phyloP scores from a whole-genome alignment of 2,888 invertebrate genomes.

The Abscondita cerata region DNA sequence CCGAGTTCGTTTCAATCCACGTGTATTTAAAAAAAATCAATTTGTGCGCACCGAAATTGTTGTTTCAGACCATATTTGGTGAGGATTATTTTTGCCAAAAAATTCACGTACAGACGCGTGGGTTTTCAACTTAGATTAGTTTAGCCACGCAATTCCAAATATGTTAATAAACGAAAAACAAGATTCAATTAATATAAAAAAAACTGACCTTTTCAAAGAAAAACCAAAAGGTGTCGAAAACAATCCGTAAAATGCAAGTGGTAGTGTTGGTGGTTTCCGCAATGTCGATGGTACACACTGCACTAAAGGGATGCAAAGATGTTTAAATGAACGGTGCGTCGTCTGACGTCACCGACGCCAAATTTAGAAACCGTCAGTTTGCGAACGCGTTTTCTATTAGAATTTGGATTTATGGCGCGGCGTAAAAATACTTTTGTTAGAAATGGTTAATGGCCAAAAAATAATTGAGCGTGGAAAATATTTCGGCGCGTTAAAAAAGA shows the following conservation, averaged over 20 bases:
- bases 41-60: too few relatives aligned
- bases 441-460: too few relatives aligned
- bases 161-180: too few relatives aligned
- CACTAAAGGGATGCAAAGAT: constrained; percentile 36
- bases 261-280: constrained; percentile 26
- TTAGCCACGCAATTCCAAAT: too few relatives aligned
- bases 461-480: too few relatives aligned
- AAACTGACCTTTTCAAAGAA: constrained; percentile 20
- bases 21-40: too few relatives aligned
- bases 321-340: constrained; percentile 35
- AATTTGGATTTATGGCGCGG: neutral
- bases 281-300: constrained; percentile 41
- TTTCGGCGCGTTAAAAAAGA: neutral
- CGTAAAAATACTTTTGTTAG: neutral
- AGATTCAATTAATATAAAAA: too few relatives aligned
- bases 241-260: constrained; percentile 23
- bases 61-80: neutral
- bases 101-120: neutral
- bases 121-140: neutral
- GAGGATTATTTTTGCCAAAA: constrained; percentile 7
- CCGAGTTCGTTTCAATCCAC: too few relatives aligned
- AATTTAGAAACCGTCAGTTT: constrained; percentile 35
- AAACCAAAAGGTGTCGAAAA: constrained; percentile 17
- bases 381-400: constrained; percentile 6
- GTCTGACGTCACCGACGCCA: constrained; percentile 36